Evolutionary conservation across 2,888 invertebrate species (phyloP), one percentile per base, ranked within the genome.

Genomic region (Chymomyza caudatula): DNA sequence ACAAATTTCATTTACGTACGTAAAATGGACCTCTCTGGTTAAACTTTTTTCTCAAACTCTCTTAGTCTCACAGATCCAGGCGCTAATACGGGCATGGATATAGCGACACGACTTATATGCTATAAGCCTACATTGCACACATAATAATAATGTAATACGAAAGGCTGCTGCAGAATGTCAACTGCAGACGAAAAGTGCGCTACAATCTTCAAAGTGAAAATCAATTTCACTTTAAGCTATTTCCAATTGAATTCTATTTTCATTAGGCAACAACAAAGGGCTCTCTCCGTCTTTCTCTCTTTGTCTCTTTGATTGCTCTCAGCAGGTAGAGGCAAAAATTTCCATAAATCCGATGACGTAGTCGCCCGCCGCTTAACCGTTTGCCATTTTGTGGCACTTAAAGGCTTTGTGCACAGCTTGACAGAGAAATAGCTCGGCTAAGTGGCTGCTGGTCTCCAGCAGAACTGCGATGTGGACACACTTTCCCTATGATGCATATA

Each of bases 211-310:
- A 78, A 79, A 79, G 73, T 66, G 77, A 69, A 76, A 75, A 80
- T 79, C 77, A 74, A 77, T 72, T 76, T 71, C 65, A 69, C 65
- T 63, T 80, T 68, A 76, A 84, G 71, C 84, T 69, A 67, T 74
- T 83, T 73, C 56, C 63, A 58, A 44, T 63, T 63, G 67, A 77
- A 80, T 83, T 75, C 77, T 72, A 69, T 84, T 76, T 80, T 73
- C 78, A 76, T 72, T 77, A 67, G 65, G 59, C 53, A 65, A 47
- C 44, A 54, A 20, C 52, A 55, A 54, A 55, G n/a, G 17, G 2
- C 17, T 15, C 17, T 22, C n/a, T n/a, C 20, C 53, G 8, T 49
- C 19, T n/a, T 49, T 19, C 20, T 20, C 49, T 49, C 19, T 37
- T 20, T 49, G 49, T 49, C 19, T 20, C 8, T 11, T 4, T 17